These are phyloP conservation scores for Steinernema carpocapsae DNA, from an alignment of 2,888 invertebrate species.

Conservation along the genomic window DNA sequence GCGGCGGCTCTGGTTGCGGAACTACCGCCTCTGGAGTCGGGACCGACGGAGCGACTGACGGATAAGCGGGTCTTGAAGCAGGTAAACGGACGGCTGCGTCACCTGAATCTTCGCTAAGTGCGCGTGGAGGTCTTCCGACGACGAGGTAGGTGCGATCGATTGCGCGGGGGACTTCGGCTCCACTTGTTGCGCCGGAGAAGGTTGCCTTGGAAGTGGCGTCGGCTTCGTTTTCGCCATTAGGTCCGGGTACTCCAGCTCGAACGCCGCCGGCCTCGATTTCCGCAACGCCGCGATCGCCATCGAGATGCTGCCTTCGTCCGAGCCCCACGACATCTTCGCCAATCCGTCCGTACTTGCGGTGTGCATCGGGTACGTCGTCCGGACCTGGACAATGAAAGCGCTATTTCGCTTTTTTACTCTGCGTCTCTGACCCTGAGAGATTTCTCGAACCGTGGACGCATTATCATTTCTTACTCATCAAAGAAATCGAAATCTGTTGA, in stretches of 20 bases:
- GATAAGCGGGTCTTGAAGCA: not conserved
- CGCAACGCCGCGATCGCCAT: conserved; percentile 1
- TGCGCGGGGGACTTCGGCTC: not conserved
- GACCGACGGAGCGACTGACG: no score
- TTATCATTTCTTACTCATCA: no score
- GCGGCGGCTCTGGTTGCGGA: not conserved
- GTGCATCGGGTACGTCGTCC: conserved; percentile 12
- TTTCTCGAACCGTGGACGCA: no score
- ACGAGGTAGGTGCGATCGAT: not conserved
- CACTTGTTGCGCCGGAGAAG: not conserved
- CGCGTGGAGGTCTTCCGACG: not conserved
- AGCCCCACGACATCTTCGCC: not conserved
- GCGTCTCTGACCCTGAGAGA: no score
- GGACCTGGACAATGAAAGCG: no score
- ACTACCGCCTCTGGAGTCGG: no score
- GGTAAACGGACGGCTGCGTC: no score
- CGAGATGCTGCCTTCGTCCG: not conserved
- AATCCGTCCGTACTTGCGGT: conserved; percentile 5
- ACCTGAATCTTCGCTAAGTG: no score
- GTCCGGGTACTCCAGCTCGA: conserved; percentile 6
- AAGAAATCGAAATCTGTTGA: no score
- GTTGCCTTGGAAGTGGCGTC: not conserved
- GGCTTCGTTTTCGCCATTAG: not conserved
- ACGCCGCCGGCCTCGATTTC: not conserved
- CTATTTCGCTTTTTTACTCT: no score